phyloP scores from a whole-genome alignment of 2,888 invertebrate genomes.

The Panopea generosa region DNA sequence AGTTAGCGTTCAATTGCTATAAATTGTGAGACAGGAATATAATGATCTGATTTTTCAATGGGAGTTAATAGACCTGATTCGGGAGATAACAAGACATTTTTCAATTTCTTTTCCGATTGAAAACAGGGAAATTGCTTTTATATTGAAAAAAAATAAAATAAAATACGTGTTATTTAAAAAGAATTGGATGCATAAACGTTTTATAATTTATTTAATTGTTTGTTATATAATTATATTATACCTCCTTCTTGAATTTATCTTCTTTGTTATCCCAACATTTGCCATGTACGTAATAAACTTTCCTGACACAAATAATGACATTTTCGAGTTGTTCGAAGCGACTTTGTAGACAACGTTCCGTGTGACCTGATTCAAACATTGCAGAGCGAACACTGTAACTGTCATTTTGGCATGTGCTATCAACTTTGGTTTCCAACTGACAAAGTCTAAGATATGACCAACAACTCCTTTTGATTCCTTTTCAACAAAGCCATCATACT shows the following conservation, averaged over 20 bases:
- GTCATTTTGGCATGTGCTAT: constrained; percentile 17
- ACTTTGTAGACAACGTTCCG: constrained; percentile 1
- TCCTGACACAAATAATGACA: constrained; percentile 10
- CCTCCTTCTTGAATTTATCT: constrained; percentile 14
- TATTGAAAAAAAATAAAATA: too few species aligned
- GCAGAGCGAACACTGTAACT: constrained; percentile 12
- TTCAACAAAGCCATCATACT: constrained; percentile 51
- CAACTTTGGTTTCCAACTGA: constrained; percentile 4
- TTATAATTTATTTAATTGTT: too few species aligned
- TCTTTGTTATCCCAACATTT: constrained; percentile 22
- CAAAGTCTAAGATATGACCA: background rate
- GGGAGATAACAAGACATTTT: too few species aligned
- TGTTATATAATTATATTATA: too few species aligned
- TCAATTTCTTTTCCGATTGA: too few species aligned
- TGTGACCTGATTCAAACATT: background rate
- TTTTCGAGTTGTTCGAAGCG: background rate
- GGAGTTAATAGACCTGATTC: too few species aligned
- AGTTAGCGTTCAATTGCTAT: too few species aligned
- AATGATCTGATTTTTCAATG: too few species aligned
- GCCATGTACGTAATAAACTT: constrained; percentile 23
- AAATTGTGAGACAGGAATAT: too few species aligned
- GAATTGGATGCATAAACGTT: too few species aligned
- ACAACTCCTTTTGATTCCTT: constrained; percentile 24
- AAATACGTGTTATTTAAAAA: too few species aligned
- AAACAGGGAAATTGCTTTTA: too few species aligned